Conservation (phyloP, 2,113 vertebrate genomes). For the Mastomys coucha region DNA sequence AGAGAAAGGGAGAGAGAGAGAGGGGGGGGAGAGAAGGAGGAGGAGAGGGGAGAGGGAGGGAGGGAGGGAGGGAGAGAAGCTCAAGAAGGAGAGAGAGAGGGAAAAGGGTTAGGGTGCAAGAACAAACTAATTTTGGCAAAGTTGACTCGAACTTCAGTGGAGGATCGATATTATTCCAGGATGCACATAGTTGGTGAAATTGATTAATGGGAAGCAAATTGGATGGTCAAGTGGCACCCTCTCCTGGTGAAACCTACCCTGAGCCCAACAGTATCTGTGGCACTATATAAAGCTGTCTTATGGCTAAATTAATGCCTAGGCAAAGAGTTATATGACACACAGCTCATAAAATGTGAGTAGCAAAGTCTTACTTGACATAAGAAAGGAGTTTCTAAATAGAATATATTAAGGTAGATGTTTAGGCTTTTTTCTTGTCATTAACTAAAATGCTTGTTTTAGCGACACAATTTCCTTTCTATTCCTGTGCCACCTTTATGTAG, state of each 20-base stretch:
- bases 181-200: neutral
- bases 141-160: neutral
- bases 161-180: neutral
- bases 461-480: neutral
- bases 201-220: neutral
- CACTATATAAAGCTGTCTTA: neutral
- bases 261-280: neutral
- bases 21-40: no score
- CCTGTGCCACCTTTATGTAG: neutral
- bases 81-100: no score
- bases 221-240: neutral
- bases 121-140: neutral
- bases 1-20: no score
- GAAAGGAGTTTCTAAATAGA: neutral
- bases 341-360: neutral
- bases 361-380: neutral
- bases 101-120: no score
- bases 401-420: neutral
- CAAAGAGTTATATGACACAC: neutral
- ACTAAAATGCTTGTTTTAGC: neutral
- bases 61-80: no score
- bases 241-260: neutral
- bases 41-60: no score
- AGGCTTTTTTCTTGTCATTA: neutral
- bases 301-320: neutral